A percentile compares a stretch with the other conserved stretches of the same genome.
phyloP scores from a whole-genome alignment of 1,140 invertebrate genomes.

The Trichoplusia ni region DNA sequence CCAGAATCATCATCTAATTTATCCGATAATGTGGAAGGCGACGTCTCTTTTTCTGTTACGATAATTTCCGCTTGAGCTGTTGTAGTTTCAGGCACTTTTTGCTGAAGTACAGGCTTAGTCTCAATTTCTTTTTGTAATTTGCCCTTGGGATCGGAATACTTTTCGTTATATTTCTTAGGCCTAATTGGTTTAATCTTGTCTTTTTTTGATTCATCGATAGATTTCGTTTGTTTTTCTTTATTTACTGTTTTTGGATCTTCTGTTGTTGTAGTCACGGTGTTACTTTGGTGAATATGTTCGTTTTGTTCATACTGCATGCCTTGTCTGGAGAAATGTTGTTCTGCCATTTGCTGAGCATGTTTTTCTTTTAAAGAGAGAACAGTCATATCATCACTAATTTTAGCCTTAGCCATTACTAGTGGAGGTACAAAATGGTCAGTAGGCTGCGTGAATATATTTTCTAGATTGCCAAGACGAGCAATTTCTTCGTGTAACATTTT shows the following conservation, averaged over 20 bases:
- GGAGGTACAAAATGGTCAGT: constrained; percentile 80
- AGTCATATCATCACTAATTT: constrained; percentile 78
- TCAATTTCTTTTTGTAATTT: constrained; percentile 38
- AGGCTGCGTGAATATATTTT: constrained; percentile 77
- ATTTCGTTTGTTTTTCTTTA: constrained; percentile 28
- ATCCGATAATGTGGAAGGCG: constrained; percentile 23
- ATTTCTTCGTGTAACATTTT: constrained; percentile 71
- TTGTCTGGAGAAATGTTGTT: constrained; percentile 51
- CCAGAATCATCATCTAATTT: constrained; percentile 52
- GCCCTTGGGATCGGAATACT: constrained; percentile 47
- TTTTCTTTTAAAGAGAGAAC: constrained; percentile 78
- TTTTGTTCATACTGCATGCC: constrained; percentile 37
- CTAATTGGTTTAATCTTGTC: constrained; percentile 48
- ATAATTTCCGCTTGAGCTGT: constrained; percentile 19
- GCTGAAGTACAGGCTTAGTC: constrained; percentile 10
- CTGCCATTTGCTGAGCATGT: constrained; percentile 70
- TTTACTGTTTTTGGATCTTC: constrained; percentile 24
- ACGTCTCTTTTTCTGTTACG: constrained; percentile 26
- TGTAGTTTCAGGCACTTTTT: constrained; percentile 27
- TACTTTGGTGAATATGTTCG: constrained; percentile 30
- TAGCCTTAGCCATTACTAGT: constrained; percentile 80
- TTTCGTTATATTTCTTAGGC: constrained; percentile 69
- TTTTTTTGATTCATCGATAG: constrained; percentile 46
- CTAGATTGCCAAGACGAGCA: constrained; percentile 65
- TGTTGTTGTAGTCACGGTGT: constrained; percentile 25